Base-by-base conservation (phyloP, 2,888 invertebrate species). In the Argyresthia albistria region DNA sequence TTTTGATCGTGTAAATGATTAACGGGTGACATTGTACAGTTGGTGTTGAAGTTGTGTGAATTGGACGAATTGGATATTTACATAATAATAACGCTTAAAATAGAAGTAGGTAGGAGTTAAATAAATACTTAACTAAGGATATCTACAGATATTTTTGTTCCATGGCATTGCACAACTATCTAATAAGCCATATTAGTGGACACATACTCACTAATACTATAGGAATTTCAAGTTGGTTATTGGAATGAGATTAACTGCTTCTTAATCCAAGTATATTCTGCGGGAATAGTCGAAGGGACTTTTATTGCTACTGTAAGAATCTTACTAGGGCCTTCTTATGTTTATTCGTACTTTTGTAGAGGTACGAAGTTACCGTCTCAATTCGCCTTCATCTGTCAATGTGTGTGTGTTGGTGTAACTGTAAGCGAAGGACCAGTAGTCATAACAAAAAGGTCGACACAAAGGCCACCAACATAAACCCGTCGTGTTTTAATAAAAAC, bases 401-500 rank as follows among this genome's bases (percentile, higher is more conserved):
- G 48, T 48, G 48, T 12, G 48, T n/a, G 48, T 42, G 25, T 43
- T 36, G 35, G 51, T 11, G 51, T 43, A 12, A 12, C 35, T 50
- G 25, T 49, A n/a, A 6, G 39, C 10, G 15, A n/a, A 47, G 25
- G 35, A 47, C 14, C 15, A 36, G 36, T 11, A 42, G 42, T 42
- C n/a, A 45, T 14, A 45, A 8, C 39, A 39, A 39, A 39, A 39
- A n/a, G 10, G 11, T 39, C 11, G n/a, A 39, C 39, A 42, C 42
- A 6, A 39, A 63, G 61, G 65, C 65, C 67, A 64, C 59, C 59
- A 64, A 57, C 70, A 70, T 70, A 76, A 80, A 68, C 71, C 64
- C 65, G 70, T 61, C 71, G 69, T 65, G 70, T 74, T 65, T 75
- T 74, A 77, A 81, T 80, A 80, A 74, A 82, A 81, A 80, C 71